Evolutionary conservation across 2,888 invertebrate species (phyloP), one percentile per base, ranked within the genome.

Genomic region (Trachelus tabidus): DNA sequence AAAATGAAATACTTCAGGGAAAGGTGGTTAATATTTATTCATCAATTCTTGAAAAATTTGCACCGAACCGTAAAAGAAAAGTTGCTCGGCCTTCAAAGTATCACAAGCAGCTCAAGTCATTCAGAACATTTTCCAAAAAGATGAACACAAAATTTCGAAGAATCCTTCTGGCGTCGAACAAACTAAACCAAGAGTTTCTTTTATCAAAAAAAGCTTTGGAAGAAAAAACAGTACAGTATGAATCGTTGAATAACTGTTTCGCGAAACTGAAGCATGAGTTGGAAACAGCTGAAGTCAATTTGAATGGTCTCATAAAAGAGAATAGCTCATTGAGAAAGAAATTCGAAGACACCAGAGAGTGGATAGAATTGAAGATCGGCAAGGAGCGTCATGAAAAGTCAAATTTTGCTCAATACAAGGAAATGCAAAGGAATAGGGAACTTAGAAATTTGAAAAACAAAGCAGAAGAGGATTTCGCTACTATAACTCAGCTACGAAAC

Each of bases 401-500:
- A 12, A 84, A 82, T 73, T 74, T 77, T 2, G 76, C 75, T 0
- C 81, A 84, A 71, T 81, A 83, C 37, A 79, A 81, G n/a, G 83
- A 86, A 31, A 76, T 82, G 33, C 84, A 83, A 30, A 84, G 81
- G 12, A 82, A 80, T 35, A 83, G 83, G 73, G 87, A 87, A 37
- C 34, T 87, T 15, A 34, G 77, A 3, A 86, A 80, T 76, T 75
- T 87, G 40, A 87, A 86, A 77, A 87, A 86, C 73, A 87, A 86
- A 56, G 74, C 80, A 3, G 86, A 87, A n/a, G 86, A 87, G 73
- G 84, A 87, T 77, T 75, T 80, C 9, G 37, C 81, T 2, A 84
- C 81, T 0, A 86, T 87, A 11, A 34, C 79, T 11, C 83, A 85
- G 30, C 82, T 87, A 34, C 83, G 83, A 37, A 82, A 82, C 77